These are phyloP conservation scores for Drosophila hamatofila DNA, from an alignment of 2,888 invertebrate species.

Conservation along the genomic window DNA sequence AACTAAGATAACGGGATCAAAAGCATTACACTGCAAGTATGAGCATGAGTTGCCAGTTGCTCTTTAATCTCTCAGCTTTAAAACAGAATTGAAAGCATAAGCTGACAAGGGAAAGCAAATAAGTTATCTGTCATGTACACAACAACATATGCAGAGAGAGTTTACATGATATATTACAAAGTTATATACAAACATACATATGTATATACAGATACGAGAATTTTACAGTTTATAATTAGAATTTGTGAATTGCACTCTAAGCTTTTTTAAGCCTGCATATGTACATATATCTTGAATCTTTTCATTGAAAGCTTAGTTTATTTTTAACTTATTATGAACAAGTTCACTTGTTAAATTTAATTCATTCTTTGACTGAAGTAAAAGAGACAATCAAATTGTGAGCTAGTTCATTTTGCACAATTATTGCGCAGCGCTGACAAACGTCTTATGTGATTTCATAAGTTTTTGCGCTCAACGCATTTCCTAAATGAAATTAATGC, in stretches of 20 bases:
- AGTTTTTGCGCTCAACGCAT: constrained; percentile 44
- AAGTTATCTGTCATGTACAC: constrained; percentile 6
- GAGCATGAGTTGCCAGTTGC: not conserved
- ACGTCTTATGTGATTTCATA: constrained; percentile 29
- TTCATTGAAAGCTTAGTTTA: not conserved
- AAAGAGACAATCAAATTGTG: not conserved
- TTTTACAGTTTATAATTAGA: not conserved
- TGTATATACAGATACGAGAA: not conserved
- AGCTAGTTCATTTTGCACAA: constrained; percentile 11
- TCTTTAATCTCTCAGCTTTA: not conserved
- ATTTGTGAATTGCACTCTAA: not conserved
- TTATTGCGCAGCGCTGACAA: constrained; percentile 17
- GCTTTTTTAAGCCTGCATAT: not conserved
- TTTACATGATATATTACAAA: not conserved
- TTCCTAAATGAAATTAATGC: constrained; percentile 69
- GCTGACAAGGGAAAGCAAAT: not conserved
- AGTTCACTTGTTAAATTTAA: too few relatives aligned
- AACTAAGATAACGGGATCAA: constrained; percentile 6
- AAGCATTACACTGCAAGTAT: not conserved
- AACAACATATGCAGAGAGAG: not conserved
- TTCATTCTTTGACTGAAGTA: too few relatives aligned
- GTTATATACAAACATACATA: not conserved
- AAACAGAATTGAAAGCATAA: constrained; percentile 1
- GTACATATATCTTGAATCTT: not conserved
- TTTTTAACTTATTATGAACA: not conserved